A percentile compares a stretch with the other conserved stretches of the same genome.
These are phyloP conservation scores for Diachasmimorpha longicaudata DNA, from an alignment of 1,140 invertebrate genomes.

Conservation along the genomic window DNA sequence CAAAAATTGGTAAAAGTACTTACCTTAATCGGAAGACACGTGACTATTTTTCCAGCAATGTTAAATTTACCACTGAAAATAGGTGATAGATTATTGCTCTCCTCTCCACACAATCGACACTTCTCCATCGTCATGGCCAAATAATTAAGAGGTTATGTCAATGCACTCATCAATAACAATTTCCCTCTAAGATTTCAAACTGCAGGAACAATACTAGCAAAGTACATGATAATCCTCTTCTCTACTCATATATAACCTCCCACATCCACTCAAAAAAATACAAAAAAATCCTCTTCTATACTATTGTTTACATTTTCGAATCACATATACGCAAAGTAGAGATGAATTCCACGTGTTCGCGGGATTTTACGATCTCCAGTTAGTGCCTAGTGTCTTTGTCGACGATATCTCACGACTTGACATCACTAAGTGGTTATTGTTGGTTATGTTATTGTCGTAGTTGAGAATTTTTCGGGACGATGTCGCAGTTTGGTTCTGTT, in stretches of 20 bases:
- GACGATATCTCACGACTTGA: not conserved
- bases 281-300: no score
- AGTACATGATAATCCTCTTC: not conserved
- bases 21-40: conserved; percentile 37
- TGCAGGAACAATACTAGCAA: not conserved
- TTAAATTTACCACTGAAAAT: conserved; percentile 30
- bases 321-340: no score
- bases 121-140: conserved; percentile 20
- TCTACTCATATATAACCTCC: no score
- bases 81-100: conserved; percentile 29
- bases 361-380: no score
- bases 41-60: conserved; percentile 35
- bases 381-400: no score
- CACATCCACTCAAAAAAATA: no score
- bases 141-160: not conserved
- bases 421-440: no score
- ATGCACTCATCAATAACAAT: not conserved
- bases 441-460: no score
- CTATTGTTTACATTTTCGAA: no score
- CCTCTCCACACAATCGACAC: conserved; percentile 36
- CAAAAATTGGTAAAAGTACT: no score
- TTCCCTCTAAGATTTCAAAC: not conserved
- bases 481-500: not conserved
- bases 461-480: not conserved
- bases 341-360: no score